A percentile compares a stretch with the other conserved stretches of the same genome.
Conservation (phyloP, 2,797 vertebrate species). For the Aplochiton taeniatus region DNA sequence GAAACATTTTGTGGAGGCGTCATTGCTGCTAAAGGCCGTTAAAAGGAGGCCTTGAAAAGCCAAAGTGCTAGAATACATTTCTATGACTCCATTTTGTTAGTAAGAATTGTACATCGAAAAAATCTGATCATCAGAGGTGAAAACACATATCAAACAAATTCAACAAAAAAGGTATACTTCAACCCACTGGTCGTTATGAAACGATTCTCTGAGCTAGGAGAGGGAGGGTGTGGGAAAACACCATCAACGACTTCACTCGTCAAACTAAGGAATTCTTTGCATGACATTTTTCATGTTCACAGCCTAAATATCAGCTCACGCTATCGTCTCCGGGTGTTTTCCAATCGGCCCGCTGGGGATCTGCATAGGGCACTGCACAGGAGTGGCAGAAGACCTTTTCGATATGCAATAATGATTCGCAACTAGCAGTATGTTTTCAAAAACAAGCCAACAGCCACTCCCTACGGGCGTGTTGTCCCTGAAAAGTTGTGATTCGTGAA, state of each 20-base stretch:
- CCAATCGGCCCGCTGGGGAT: too few species aligned
- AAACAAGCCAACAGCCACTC: too few species aligned
- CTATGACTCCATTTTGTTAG: conserved; percentile 82
- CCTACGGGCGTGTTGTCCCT: too few species aligned
- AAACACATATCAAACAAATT: conserved; percentile 80
- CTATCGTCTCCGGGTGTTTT: conserved; percentile 10
- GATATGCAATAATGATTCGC: too few species aligned
- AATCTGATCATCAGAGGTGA: conserved; percentile 65
- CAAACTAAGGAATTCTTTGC: conserved; percentile 36
- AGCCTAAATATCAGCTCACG: conserved; percentile 68
- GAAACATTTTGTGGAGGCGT: conserved; percentile 79
- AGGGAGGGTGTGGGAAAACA: conserved; percentile 65
- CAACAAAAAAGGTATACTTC: conserved; percentile 65
- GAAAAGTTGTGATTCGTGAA: too few species aligned
- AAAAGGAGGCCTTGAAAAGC: conserved; percentile 79
- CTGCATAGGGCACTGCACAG: too few species aligned
- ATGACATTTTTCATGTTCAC: conserved; percentile 69
- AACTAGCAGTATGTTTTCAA: too few species aligned
- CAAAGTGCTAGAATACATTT: conserved; percentile 83
- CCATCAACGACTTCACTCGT: conserved; percentile 55
- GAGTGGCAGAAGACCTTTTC: too few species aligned
- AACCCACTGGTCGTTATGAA: conserved; percentile 70
- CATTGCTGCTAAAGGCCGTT: conserved; percentile 78
- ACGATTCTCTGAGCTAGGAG: conserved; percentile 65
- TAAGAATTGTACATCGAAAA: conserved; percentile 83